phyloP scores from a whole-genome alignment of 2,797 vertebrate species.

The Aphelocoma californica region DNA sequence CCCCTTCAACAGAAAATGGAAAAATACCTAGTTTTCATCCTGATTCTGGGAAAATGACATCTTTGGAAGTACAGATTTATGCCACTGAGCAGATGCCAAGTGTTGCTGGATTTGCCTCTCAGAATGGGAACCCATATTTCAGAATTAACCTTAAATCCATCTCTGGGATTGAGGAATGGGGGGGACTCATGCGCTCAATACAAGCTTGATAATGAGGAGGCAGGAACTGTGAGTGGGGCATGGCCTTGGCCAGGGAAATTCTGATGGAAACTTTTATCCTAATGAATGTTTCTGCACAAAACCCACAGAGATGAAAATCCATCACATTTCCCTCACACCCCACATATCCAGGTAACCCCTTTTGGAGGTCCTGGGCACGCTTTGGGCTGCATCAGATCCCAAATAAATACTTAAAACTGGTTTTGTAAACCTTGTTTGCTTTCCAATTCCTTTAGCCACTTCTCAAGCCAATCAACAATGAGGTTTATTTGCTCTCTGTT shows the following conservation, averaged over 20 bases:
- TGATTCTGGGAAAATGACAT: background rate
- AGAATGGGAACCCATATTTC: fast-evolving
- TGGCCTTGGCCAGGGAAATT: background rate
- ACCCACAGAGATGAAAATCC: background rate
- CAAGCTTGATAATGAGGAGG: background rate
- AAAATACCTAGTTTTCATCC: background rate
- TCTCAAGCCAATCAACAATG: background rate
- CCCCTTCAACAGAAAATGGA: background rate
- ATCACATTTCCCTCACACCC: background rate
- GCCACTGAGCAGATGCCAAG: background rate
- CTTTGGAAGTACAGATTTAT: background rate
- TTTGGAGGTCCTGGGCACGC: background rate
- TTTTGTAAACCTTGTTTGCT: background rate
- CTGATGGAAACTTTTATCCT: background rate
- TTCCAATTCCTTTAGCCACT: background rate
- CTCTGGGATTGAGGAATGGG: background rate
- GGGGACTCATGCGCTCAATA: background rate
- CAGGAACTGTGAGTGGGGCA: fast-evolving
- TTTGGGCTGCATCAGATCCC: background rate
- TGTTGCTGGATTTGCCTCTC: background rate
- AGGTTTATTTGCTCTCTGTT: background rate
- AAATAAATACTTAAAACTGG: background rate
- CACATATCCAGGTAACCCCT: background rate
- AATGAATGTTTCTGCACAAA: background rate
- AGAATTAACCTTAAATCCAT: background rate